Evolutionary conservation across 1,140 invertebrate species (phyloP).

Genomic region (Drosophila pachea): DNA sequence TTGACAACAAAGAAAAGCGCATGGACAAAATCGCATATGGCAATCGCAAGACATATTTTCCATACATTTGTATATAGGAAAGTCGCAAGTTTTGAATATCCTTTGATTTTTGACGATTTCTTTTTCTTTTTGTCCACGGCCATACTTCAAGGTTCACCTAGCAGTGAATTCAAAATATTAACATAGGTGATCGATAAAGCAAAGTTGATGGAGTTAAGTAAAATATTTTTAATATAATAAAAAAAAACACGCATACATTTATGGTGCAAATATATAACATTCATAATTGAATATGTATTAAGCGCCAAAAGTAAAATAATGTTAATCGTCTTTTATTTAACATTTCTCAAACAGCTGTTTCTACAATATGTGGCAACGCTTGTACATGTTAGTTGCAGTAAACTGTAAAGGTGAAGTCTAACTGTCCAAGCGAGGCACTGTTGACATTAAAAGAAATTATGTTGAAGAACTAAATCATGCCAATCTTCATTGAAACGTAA

Average conservation of each 20-base stretch:
- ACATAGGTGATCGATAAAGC: conserved; percentile 29
- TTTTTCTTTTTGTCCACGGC: conserved; percentile 38
- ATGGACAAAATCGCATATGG: conserved; percentile 45
- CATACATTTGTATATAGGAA: conserved; percentile 22
- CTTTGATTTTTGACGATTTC: neutral
- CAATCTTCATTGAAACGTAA: conserved; percentile 73
- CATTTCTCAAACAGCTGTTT: neutral
- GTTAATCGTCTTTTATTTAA: conserved; percentile 9
- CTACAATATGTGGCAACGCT: conserved; percentile 18
- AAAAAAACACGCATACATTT: too few relatives aligned
- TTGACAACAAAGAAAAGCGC: conserved; percentile 53
- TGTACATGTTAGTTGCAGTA: neutral
- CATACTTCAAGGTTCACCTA: conserved; percentile 33
- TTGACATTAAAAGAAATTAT: neutral
- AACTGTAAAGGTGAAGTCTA: too few relatives aligned
- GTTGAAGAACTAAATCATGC: conserved; percentile 41
- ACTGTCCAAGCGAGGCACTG: too few relatives aligned
- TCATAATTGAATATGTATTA: too few relatives aligned
- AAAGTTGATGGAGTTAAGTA: conserved; percentile 35
- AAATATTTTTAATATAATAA: too few relatives aligned
- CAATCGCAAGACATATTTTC: conserved; percentile 49
- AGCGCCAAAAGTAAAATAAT: neutral
- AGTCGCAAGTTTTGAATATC: neutral
- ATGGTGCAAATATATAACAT: too few relatives aligned
- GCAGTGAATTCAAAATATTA: conserved; percentile 1